Base-by-base conservation (phyloP, 2,888 invertebrate species). In the Conistra vaccinii region DNA sequence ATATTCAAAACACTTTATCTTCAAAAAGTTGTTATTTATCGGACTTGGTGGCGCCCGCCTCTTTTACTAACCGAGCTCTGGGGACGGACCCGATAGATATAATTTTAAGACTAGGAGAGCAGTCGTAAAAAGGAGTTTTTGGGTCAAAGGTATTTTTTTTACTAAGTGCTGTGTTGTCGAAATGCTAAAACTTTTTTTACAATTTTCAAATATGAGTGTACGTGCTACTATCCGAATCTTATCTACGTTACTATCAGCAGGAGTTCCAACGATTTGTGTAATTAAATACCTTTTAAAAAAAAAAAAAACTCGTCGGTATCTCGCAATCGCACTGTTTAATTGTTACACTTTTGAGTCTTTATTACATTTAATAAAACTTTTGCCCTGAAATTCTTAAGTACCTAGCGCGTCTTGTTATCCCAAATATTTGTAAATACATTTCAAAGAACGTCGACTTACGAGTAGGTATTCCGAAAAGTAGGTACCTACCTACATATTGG, bases 1-100 rank as follows among this genome's bases (percentile, higher is more conserved):
- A 29, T 58, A 23, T 29, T 53, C 51, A 35, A 60, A 60, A 60
- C 35, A n/a, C 4, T 48, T n/a, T 55, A 60, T 58, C 42, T 29
- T 53, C 35, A 35, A 26, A 60, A 65, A 79, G 32, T 67, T 57
- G n/a, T 57, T 74, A 42, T 80, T 62, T 67, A 62, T 81, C 32
- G 29, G 74, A 51, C 61, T 57, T 53, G 32, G 51, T 51, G 75
- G 61, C 58, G 73, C 29, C 66, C 17, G n/a, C 53, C 20, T 58
- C n/a, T 39, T 77, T 80, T 62, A 61, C 32, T 14, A 32, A 62
- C n/a, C 32, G 42, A 29, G 51, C 51, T 67, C 74, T 57, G 1
- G 66, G 74, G 66, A 69, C 3, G 9, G 53, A n/a, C n/a, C 26
- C 51, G 35, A 74, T 67, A 57, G 35, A 12, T 32, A 20, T 73